Base-by-base conservation (phyloP, 2,797 vertebrate species). In the Eupleurogrammus muticus region DNA sequence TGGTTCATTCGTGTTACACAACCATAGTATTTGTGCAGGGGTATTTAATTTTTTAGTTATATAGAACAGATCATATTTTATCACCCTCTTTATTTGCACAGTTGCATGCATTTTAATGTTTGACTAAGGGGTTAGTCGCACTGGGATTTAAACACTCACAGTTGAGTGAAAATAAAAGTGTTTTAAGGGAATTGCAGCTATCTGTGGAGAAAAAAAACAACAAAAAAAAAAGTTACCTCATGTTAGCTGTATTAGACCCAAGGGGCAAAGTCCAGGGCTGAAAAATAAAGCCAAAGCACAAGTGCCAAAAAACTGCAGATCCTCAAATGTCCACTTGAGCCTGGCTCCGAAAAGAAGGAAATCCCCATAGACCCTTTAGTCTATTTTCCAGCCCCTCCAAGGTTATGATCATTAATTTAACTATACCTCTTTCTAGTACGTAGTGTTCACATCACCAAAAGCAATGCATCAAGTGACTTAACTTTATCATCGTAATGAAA, bases 1-100 rank as follows among this genome's bases (percentile, higher is more conserved):
- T 20, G 68, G 51, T 36, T 74, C 46, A 46, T 44, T 57, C 54
- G 63, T 50, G 52, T 60, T 83, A 70, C 42, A 59, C 32, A 54
- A 24, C 42, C 23, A 49, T 16, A 3, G 7, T 7, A 23, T 58
- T 46, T 50, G 36, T 57, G 13, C 38, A 66, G 20, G 47, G 46
- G 2, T 49, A 7, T 5, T 34, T 63, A 8, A 16, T 23, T 58
- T 28, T 28, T 28, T 55, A 51, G 13, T 56, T 19, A 4, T 4
- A 54, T 16, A 5, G 20, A 16, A 35, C 5, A 35, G 16, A 48
- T 36, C 2, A 32, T 59, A 14, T 16, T 11, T 53, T 21, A n/a
- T 0, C 13, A 7, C 0, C 6, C 14, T 13, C 36, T 32, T 5
- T 23, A 4, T 46, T 56, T 53, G 2, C 1, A 16, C 54, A 5